A percentile compares a stretch with the other conserved stretches of the same genome.
These are phyloP conservation scores for Punctoribates punctum DNA, from an alignment of 2,888 invertebrate genomes.

Conservation along the genomic window DNA sequence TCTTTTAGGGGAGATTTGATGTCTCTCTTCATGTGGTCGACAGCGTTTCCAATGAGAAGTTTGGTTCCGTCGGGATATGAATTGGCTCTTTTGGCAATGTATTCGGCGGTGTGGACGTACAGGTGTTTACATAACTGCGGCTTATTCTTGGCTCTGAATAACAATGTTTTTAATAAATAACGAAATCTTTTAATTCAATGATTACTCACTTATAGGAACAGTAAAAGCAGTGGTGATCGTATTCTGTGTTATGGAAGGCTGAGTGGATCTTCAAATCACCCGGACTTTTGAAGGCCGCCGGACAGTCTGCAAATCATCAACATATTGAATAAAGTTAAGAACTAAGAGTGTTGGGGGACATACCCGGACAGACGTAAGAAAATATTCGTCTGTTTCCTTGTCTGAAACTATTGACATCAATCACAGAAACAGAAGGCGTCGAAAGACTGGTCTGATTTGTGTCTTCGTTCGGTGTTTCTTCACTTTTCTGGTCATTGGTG, in stretches of 20 bases:
- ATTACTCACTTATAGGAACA: conserved; percentile 51
- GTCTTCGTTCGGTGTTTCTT: neutral
- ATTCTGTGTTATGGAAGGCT: conserved; percentile 64
- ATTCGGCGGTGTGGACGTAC: conserved; percentile 52
- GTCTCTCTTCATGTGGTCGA: conserved; percentile 41
- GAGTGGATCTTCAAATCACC: conserved; percentile 70
- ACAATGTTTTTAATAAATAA: conserved; percentile 18
- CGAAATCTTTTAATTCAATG: neutral
- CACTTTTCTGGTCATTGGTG: neutral
- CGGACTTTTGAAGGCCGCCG: conserved; percentile 73
- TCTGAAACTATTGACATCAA: conserved; percentile 41
- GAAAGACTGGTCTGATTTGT: neutral
- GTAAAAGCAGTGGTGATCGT: conserved; percentile 61
- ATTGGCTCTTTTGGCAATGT: conserved; percentile 46
- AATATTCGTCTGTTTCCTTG: conserved; percentile 43
- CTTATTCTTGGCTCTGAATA: conserved; percentile 52
- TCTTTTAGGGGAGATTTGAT: conserved; percentile 5
- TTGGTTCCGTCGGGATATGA: conserved; percentile 43
- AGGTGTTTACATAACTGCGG: conserved; percentile 54
- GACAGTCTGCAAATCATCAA: conserved; percentile 61
- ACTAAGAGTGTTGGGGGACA: too few species aligned
- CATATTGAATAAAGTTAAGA: conserved; percentile 1
- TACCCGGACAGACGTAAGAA: conserved; percentile 44
- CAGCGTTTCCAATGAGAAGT: conserved; percentile 28
- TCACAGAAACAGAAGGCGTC: conserved; percentile 17